Evolutionary conservation across 2,888 invertebrate genomes (phyloP).

Genomic region (Gymnocheta viridis): DNA sequence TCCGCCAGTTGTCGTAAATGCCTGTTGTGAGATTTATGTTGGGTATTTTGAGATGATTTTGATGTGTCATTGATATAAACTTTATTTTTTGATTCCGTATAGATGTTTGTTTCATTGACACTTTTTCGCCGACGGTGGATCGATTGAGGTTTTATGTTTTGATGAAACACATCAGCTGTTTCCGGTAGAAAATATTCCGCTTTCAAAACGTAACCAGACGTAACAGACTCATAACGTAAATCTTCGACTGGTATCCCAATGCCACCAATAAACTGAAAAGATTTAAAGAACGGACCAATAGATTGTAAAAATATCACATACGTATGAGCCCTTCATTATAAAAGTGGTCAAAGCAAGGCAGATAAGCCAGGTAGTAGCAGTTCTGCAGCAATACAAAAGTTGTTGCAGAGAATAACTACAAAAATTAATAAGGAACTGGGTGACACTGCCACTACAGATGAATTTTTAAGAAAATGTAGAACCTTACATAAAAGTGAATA

Average conservation of each 20-base stretch:
- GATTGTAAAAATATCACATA: neutral
- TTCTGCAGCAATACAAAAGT: no score
- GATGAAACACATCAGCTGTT: conserved; percentile 75
- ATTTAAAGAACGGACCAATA: neutral
- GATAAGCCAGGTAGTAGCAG: no score
- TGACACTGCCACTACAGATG: no score
- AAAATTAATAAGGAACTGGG: no score
- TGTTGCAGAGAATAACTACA: no score
- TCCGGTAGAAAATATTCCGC: conserved; percentile 77
- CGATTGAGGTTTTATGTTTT: conserved; percentile 76
- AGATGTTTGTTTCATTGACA: conserved; percentile 33
- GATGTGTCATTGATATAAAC: neutral
- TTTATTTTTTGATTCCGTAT: conserved; percentile 1
- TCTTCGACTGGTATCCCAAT: conserved; percentile 78
- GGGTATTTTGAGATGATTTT: neutral
- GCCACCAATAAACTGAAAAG: conserved; percentile 76
- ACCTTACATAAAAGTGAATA: no score
- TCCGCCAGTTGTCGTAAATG: neutral
- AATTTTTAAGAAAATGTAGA: no score
- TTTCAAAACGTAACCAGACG: conserved; percentile 77
- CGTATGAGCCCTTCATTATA: no score
- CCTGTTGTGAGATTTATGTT: neutral
- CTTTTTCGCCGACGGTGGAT: conserved; percentile 73
- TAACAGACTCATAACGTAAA: conserved; percentile 75
- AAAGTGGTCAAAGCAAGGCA: no score